Conservation (phyloP, 1,140 invertebrate species). For the Melipona quadrifasciata region DNA sequence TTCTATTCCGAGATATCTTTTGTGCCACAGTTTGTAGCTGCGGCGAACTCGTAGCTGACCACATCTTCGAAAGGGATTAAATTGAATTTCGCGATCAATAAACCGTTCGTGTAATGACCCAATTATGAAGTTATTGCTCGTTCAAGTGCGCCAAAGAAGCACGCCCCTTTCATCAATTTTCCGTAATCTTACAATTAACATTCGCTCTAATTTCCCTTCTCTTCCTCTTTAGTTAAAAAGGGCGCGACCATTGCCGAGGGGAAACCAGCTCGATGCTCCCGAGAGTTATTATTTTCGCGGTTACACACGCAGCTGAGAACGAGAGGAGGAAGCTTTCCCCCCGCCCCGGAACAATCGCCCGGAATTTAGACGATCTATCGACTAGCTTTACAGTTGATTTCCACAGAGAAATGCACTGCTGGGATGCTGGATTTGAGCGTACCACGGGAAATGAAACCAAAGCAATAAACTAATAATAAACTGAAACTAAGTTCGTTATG, state of each 20-base stretch:
- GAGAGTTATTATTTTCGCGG: too few relatives aligned
- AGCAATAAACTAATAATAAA: constrained; percentile 57
- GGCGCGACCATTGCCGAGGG: neutral
- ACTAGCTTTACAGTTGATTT: constrained; percentile 52
- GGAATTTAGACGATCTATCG: constrained; percentile 19
- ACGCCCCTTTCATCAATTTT: neutral
- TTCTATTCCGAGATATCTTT: constrained; percentile 26
- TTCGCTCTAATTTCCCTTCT: neutral
- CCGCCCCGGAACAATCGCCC: neutral
- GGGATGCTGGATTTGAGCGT: constrained; percentile 5
- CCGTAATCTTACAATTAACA: constrained; percentile 13
- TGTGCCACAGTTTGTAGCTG: constrained; percentile 22
- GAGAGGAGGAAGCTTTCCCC: too few relatives aligned
- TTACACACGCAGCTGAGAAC: too few relatives aligned
- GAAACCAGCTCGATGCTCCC: too few relatives aligned
- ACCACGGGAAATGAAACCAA: constrained; percentile 54
- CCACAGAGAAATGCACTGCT: neutral
- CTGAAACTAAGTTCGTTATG: constrained; percentile 62
- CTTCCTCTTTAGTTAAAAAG: too few relatives aligned
- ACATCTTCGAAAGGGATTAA: constrained; percentile 42
- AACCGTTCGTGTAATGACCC: constrained; percentile 56
- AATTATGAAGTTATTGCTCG: constrained; percentile 64
- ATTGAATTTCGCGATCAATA: constrained; percentile 62
- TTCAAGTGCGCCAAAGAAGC: constrained; percentile 23
- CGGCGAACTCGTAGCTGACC: constrained; percentile 10